Conservation (phyloP, 2,888 invertebrate species). For the Leptinotarsa juncta region DNA sequence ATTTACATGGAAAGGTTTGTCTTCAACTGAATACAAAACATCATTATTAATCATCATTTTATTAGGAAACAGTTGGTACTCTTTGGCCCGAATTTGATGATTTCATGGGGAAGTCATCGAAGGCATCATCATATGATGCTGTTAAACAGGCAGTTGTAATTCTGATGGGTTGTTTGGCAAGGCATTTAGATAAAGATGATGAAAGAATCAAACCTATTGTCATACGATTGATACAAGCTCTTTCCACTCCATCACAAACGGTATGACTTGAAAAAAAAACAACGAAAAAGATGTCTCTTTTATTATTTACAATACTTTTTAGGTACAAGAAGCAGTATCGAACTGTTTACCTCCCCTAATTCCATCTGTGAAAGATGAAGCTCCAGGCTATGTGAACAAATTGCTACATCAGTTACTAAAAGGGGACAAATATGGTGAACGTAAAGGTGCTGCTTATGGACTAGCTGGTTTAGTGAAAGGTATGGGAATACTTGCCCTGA, state of each 20-base stretch:
- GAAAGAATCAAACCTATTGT: slow-evolving; percentile 94
- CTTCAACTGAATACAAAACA: neutral
- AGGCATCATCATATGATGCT: slow-evolving; percentile 89
- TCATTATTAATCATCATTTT: neutral
- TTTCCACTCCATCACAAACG: slow-evolving; percentile 97
- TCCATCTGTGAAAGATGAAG: slow-evolving; percentile 91
- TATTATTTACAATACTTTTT: neutral
- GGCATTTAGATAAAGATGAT: slow-evolving; percentile 92
- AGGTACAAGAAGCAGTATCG: slow-evolving; percentile 93
- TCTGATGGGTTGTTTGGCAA: slow-evolving; percentile 96
- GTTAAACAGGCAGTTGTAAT: slow-evolving; percentile 97
- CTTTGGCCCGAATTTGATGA: slow-evolving; percentile 93
- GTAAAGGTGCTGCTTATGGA: slow-evolving; percentile 97
- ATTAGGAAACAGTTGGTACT: slow-evolving; percentile 75
- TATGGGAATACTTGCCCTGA: slow-evolving; percentile 93
- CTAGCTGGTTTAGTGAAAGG: slow-evolving; percentile 97
- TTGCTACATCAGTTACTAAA: slow-evolving; percentile 88
- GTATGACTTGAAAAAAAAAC: slow-evolving; percentile 55
- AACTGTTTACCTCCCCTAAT: slow-evolving; percentile 95
- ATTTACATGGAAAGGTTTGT: slow-evolving; percentile 88
- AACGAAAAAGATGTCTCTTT: neutral
- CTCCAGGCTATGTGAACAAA: slow-evolving; percentile 87
- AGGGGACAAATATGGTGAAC: slow-evolving; percentile 91
- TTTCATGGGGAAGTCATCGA: slow-evolving; percentile 93
- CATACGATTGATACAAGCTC: slow-evolving; percentile 86